A percentile compares a stretch with the other conserved stretches of the same genome.
Conservation (phyloP, 2,113 vertebrate genomes). For the Hypocryptadius cinnamomeus region DNA sequence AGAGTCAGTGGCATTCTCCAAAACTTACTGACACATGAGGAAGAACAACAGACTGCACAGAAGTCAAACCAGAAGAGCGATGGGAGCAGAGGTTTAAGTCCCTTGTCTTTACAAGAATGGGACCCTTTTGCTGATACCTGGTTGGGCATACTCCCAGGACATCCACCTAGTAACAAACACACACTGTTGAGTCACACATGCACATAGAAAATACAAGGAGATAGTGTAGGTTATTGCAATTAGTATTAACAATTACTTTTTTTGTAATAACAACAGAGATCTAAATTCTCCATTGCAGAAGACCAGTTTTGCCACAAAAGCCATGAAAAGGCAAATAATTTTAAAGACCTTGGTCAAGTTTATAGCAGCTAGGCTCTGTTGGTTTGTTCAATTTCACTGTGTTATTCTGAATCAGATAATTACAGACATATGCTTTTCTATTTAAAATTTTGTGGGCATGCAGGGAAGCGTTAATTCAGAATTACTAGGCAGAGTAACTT, state of each 20-base stretch:
- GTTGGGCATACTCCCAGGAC: constrained; percentile 78
- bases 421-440: neutral
- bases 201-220: neutral
- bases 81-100: constrained; percentile 74
- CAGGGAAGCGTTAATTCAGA: neutral
- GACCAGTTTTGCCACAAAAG: neutral
- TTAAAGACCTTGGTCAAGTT: neutral
- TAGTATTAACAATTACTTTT: neutral
- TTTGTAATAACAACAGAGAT: neutral
- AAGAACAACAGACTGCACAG: constrained; percentile 68
- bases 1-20: neutral
- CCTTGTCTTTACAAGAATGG: constrained; percentile 69
- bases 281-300: neutral
- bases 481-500: neutral
- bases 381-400: neutral
- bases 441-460: neutral
- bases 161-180: constrained; percentile 67
- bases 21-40: constrained; percentile 66
- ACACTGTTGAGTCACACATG: neutral
- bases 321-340: neutral
- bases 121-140: constrained; percentile 70
- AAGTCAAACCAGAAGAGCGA: constrained; percentile 62
- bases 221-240: neutral
- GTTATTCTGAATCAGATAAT: neutral
- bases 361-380: neutral